These are phyloP conservation scores for Coptotermes formosanus DNA, from an alignment of 1,140 invertebrate genomes.

Conservation along the genomic window DNA sequence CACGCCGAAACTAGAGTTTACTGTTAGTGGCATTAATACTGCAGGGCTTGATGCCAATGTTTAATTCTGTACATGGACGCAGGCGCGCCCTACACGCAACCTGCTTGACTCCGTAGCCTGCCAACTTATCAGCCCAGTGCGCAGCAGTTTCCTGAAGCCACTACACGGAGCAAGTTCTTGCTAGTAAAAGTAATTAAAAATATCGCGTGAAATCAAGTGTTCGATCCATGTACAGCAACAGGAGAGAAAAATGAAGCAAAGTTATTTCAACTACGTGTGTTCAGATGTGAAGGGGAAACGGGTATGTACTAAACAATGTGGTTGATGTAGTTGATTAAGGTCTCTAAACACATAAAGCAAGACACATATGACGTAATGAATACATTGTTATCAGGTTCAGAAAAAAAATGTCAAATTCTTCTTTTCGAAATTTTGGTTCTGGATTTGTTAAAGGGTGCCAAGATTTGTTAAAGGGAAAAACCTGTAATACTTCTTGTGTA, in stretches of 20 bases:
- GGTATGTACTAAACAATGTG: too few relatives aligned
- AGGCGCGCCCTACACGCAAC: not conserved
- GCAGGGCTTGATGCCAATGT: not conserved
- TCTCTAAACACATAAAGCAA: too few relatives aligned
- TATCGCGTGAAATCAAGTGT: not conserved
- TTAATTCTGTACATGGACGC: not conserved
- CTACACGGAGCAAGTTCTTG: not conserved
- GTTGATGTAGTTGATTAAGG: too few relatives aligned
- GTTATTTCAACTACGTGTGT: not conserved
- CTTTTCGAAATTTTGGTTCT: too few relatives aligned
- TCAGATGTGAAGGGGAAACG: not conserved
- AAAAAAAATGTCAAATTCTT: too few relatives aligned
- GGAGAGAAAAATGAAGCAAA: not conserved
- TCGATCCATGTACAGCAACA: not conserved
- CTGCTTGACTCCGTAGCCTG: not conserved
- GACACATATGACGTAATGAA: too few relatives aligned
- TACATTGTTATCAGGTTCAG: too few relatives aligned
- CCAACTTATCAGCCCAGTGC: not conserved
- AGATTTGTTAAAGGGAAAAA: too few relatives aligned
- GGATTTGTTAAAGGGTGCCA: too few relatives aligned
- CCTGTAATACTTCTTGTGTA: too few relatives aligned
- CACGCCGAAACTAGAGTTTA: not conserved
- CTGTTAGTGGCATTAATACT: slow-evolving; percentile 9
- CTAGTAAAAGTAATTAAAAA: not conserved
- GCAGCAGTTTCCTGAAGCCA: not conserved